These are phyloP conservation scores for Meteorus cinctellus DNA, from an alignment of 2,888 invertebrate genomes.

Conservation along the genomic window DNA sequence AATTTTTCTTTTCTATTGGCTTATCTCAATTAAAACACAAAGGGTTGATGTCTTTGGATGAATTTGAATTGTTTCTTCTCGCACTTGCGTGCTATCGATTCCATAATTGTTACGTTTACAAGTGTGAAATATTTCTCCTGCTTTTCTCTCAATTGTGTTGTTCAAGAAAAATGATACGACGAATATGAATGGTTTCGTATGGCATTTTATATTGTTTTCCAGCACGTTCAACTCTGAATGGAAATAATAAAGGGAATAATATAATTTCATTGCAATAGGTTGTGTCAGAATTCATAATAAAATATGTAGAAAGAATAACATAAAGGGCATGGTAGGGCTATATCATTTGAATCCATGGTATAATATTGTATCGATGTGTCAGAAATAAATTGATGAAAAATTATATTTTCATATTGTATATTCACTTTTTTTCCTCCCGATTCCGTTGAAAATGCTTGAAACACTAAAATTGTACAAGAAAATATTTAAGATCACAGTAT, in stretches of 20 bases:
- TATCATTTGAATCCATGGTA: neutral
- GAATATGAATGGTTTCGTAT: neutral
- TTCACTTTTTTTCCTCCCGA: neutral
- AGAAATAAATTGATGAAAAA: neutral
- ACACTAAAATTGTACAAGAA: neutral
- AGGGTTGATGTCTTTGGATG: too few relatives aligned
- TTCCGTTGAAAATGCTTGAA: neutral
- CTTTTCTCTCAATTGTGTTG: neutral
- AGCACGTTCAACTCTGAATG: neutral
- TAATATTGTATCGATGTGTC: neutral
- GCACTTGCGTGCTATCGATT: too few relatives aligned
- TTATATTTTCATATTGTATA: neutral
- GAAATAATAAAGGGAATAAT: neutral
- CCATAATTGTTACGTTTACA: too few relatives aligned
- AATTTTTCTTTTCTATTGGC: too few relatives aligned
- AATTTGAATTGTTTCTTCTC: too few relatives aligned
- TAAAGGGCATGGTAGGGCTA: neutral
- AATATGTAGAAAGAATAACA: neutral
- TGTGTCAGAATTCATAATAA: neutral
- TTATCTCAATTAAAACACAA: too few relatives aligned
- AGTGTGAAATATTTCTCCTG: neutral
- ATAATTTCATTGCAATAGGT: neutral
- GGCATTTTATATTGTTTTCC: neutral
- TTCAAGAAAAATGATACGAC: neutral
- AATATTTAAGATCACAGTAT: neutral